Evolutionary conservation across 2,888 invertebrate species (phyloP), one percentile per base, ranked within the genome.

Genomic region (Dromius quadrimaculatus): DNA sequence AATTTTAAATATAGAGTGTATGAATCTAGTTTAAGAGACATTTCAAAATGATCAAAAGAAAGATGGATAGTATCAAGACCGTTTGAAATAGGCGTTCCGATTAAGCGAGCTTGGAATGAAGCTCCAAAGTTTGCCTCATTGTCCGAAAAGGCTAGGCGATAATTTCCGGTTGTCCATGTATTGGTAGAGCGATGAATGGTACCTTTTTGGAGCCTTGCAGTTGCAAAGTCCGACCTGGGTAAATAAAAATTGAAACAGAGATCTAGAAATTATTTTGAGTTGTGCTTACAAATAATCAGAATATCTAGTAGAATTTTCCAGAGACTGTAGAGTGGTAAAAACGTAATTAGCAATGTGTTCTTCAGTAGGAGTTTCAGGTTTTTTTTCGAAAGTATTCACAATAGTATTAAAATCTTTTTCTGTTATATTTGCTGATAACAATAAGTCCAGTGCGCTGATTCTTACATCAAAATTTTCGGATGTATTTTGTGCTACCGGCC

Each of bases 111-210:
- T 13, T 65, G 36, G 2, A 54, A 65, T 23, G 34, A 65, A 5
- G n/a, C 9, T n/a, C 65, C 65, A 36, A 47, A n/a, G 22, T 50
- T 50, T 22, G 22, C 4, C 3, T 17, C 54, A 19, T 36, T 13
- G 22, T 65, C 65, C 1, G 50, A 38, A 11, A 23, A 65, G 15
- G 36, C 45, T 15, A 38, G 22, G 3, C 13, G 15, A 19, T 65
- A 65, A 15, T 65, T 65, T 9, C 65, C 65, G 23, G 65, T 54
- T 4, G 23, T 38, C 65, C 64, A 64, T 15, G 13, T 8, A n/a
- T 17, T 8, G 8, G 43, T 13, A 43, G 8, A 8, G 15, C 4
- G 13, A 9, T 9, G 1, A 9, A 43, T 43, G 8, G 41, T 4
- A 41, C 5, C 13, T 6, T 4, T 41, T 41, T 41, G 8, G 4